These are phyloP conservation scores for Eurosta solidaginis DNA, from an alignment of 1,140 invertebrate species.

Conservation along the genomic window DNA sequence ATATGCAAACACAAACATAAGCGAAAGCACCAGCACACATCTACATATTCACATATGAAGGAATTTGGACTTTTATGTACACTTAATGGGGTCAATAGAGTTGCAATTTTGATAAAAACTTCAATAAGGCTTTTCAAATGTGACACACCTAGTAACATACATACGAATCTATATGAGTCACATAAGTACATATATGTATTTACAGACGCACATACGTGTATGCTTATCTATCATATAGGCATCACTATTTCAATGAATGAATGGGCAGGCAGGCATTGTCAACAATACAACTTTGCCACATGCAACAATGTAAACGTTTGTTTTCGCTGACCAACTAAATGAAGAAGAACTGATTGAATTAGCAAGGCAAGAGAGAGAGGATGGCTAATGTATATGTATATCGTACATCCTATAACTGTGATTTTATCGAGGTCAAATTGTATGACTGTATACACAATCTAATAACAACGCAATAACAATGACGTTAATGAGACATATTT, in stretches of 20 bases:
- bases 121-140: too few species aligned
- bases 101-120: too few species aligned
- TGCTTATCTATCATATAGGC: background rate
- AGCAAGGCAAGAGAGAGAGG: background rate
- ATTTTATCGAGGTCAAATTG: conserved; percentile 3
- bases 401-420: background rate
- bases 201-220: background rate
- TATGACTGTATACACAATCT: background rate
- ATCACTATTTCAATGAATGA: background rate
- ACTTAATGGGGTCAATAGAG: background rate
- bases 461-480: background rate
- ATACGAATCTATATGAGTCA: too few species aligned
- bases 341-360: conserved; percentile 17
- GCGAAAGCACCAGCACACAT: background rate
- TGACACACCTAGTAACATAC: too few species aligned
- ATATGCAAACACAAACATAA: conserved; percentile 17
- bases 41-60: background rate
- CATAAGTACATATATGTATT: too few species aligned
- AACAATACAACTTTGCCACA: background rate
- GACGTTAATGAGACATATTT: background rate
- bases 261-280: background rate
- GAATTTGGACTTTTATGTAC: background rate
- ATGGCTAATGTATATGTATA: background rate
- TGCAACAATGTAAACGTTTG: conserved; percentile 11
- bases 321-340: background rate